These are phyloP conservation scores for Platorchestia sp. DNA, from an alignment of 1,140 invertebrate species.

Conservation along the genomic window DNA sequence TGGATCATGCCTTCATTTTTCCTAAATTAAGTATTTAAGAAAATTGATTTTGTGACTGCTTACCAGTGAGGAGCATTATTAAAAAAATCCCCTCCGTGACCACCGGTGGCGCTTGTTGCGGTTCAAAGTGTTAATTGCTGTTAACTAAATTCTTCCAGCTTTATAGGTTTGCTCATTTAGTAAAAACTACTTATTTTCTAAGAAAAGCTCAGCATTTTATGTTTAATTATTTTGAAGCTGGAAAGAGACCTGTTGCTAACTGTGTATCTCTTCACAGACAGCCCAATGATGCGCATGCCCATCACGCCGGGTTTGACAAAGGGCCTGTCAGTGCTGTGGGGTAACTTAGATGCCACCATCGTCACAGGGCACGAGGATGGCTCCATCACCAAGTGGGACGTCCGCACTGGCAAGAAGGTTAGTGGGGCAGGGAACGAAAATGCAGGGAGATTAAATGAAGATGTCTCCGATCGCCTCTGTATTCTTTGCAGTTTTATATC, in stretches of 20 bases:
- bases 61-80: no score
- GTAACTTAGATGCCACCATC: constrained; percentile 89
- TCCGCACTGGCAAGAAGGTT: constrained; percentile 74
- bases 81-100: no score
- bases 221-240: background rate
- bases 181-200: background rate
- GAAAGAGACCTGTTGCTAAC: background rate
- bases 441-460: no score
- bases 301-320: constrained; percentile 77
- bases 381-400: constrained; percentile 90
- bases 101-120: no score
- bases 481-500: background rate
- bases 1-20: no score
- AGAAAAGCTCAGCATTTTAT: background rate
- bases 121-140: no score
- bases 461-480: background rate
- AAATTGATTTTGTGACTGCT: no score
- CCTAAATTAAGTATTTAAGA: no score
- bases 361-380: constrained; percentile 96
- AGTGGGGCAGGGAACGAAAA: background rate
- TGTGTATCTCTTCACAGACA: constrained; percentile 46
- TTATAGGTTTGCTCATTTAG: no score
- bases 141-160: no score
- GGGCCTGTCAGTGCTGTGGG: constrained; percentile 94
- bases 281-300: constrained; percentile 75